A percentile compares a stretch with the other conserved stretches of the same genome.
phyloP scores from a whole-genome alignment of 1,140 invertebrate species.

The Tetramorium parvispinum region DNA sequence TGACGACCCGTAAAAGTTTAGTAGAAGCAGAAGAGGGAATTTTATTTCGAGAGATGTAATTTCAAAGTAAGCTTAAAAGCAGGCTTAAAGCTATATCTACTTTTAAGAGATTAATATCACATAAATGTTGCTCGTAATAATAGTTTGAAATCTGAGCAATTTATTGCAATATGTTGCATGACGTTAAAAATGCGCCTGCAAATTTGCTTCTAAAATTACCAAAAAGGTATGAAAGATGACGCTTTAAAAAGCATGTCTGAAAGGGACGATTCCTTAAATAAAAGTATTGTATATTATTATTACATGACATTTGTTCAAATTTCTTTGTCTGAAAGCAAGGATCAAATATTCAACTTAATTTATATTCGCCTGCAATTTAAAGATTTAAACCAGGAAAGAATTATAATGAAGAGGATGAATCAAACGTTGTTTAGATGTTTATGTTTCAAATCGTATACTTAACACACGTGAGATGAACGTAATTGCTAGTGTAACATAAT shows the following conservation, averaged over 20 bases:
- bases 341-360: background rate
- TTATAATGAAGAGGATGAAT: background rate
- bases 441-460: background rate
- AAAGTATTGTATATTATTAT: background rate
- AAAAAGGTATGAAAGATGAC: too few species aligned
- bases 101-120: background rate
- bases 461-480: too few species aligned
- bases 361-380: background rate
- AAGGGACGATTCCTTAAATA: background rate
- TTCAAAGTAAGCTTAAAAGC: background rate
- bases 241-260: background rate
- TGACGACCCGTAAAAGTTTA: background rate
- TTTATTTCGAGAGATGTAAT: background rate
- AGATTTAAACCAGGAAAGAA: background rate
- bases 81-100: background rate
- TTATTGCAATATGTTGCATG: background rate
- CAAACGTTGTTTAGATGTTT: background rate
- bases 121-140: background rate
- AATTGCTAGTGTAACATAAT: background rate
- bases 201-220: background rate
- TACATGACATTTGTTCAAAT: background rate
- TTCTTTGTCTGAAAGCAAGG: background rate
- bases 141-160: background rate
- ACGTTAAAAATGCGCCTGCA: background rate
- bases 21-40: background rate